Conservation (phyloP, 30 jellyfish, hydroid and myxozoan species). For the Rhopilema esculentum region DNA sequence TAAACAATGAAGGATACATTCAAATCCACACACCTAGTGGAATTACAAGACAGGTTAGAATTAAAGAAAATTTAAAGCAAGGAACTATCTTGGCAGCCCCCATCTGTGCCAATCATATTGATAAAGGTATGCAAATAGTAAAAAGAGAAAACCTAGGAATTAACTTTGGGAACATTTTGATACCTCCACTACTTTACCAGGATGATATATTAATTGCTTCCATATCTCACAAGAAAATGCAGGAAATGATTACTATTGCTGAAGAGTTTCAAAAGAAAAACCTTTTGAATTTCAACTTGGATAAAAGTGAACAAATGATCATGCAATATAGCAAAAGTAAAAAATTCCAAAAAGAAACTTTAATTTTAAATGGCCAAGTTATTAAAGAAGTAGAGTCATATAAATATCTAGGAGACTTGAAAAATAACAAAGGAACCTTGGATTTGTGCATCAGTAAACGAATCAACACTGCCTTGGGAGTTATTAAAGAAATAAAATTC, state of each 20-base stretch:
- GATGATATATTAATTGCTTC: slow-evolving; percentile 19
- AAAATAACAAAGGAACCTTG: slow-evolving; percentile 26
- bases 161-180: slow-evolving; percentile 16
- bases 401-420: slow-evolving; percentile 36
- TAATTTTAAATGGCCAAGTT: slow-evolving; percentile 20
- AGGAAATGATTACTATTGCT: slow-evolving; percentile 17
- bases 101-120: slow-evolving; percentile 39
- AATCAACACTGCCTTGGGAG: slow-evolving; percentile 5
- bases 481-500: slow-evolving; percentile 2
- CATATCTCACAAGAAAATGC: neutral
- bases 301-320: slow-evolving; percentile 12
- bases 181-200: slow-evolving; percentile 8
- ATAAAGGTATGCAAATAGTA: slow-evolving; percentile 29
- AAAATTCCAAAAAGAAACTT: neutral
- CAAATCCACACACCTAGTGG: slow-evolving; percentile 10
- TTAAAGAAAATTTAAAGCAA: neutral
- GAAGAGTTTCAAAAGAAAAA: slow-evolving; percentile 31
- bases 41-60: neutral
- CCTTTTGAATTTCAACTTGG: slow-evolving; percentile 6
- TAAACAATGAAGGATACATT: neutral
- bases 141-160: slow-evolving; percentile 18
- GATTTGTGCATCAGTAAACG: slow-evolving; percentile 12
- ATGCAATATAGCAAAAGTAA: slow-evolving; percentile 24
- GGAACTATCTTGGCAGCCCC: slow-evolving; percentile 35
- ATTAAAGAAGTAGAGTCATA: slow-evolving; percentile 38